Evolutionary conservation across 2,888 invertebrate genomes (phyloP).

Genomic region (Drosophila fungiperda): DNA sequence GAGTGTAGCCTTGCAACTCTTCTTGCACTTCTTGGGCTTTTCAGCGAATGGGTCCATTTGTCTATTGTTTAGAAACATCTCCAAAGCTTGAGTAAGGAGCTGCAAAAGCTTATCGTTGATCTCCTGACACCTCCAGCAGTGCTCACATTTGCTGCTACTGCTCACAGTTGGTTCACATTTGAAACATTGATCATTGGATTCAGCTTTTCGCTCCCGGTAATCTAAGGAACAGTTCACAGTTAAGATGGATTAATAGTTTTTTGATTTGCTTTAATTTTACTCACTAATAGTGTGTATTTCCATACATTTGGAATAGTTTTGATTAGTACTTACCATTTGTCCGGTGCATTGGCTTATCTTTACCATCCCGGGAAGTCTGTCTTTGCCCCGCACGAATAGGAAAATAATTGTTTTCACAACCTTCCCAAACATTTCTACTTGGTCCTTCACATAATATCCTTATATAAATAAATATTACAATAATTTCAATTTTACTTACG

Average conservation of each 20-base stretch:
- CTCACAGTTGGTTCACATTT: not conserved
- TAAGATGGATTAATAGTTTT: not conserved
- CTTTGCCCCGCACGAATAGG: too few species aligned
- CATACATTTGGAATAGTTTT: not conserved
- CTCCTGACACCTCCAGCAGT: constrained; percentile 14
- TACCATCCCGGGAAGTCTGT: not conserved
- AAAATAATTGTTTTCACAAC: too few species aligned
- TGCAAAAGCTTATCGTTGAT: constrained; percentile 17
- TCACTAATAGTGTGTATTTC: not conserved
- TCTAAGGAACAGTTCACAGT: not conserved
- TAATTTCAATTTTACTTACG: not conserved
- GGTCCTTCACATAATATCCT: not conserved
- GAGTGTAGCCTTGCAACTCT: not conserved
- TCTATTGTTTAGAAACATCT: constrained; percentile 33
- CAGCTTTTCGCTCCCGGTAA: not conserved
- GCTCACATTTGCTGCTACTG: constrained; percentile 26
- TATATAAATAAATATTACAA: not conserved
- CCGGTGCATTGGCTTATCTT: not conserved
- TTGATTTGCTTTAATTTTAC: not conserved
- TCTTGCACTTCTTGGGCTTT: not conserved
- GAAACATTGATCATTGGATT: not conserved
- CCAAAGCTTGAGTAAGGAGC: constrained; percentile 44
- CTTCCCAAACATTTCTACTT: not conserved
- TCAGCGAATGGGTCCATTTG: not conserved
- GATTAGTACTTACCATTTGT: not conserved